Evolutionary conservation across 2,888 invertebrate genomes (phyloP).

Genomic region (Drosophila conformis): DNA sequence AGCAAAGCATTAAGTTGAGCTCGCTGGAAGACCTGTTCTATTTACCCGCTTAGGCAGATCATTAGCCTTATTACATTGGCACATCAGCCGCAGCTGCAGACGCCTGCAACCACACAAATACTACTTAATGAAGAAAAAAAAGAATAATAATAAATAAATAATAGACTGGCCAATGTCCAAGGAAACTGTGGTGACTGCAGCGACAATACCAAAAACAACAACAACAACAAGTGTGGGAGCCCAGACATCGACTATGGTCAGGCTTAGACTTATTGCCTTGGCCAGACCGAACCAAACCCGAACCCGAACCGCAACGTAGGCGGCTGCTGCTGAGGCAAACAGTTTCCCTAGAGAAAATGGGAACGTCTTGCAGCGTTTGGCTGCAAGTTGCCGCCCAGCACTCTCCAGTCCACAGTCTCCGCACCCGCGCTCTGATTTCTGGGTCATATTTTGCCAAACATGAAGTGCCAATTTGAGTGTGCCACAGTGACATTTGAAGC

Average conservation of each 20-base stretch:
- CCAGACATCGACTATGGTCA: slow-evolving; percentile 43
- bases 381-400: slow-evolving; percentile 50
- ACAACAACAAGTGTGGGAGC: slow-evolving; percentile 56
- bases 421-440: slow-evolving; percentile 66
- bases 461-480: slow-evolving; percentile 61
- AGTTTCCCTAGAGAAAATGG: slow-evolving; percentile 68
- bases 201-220: slow-evolving; percentile 25
- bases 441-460: slow-evolving; percentile 75
- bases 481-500: slow-evolving; percentile 73
- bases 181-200: slow-evolving; percentile 42
- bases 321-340: slow-evolving; percentile 56
- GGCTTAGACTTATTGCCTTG: slow-evolving; percentile 22
- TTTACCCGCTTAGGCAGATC: slow-evolving; percentile 61
- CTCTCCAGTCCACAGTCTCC: slow-evolving; percentile 37
- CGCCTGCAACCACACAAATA: slow-evolving; percentile 33
- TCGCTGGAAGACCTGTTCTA: slow-evolving; percentile 44
- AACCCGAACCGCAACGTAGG: slow-evolving; percentile 31
- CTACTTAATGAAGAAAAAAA: slow-evolving; percentile 12
- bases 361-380: slow-evolving; percentile 12
- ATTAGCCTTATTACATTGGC: slow-evolving; percentile 71
- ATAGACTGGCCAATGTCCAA: slow-evolving; percentile 37
- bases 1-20: not conserved
- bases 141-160: slow-evolving; percentile 13
- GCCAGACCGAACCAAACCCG: slow-evolving; percentile 24
- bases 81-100: slow-evolving; percentile 66